These are phyloP conservation scores for Chrysina gloriosa DNA, from an alignment of 2,888 invertebrate species.

Conservation along the genomic window DNA sequence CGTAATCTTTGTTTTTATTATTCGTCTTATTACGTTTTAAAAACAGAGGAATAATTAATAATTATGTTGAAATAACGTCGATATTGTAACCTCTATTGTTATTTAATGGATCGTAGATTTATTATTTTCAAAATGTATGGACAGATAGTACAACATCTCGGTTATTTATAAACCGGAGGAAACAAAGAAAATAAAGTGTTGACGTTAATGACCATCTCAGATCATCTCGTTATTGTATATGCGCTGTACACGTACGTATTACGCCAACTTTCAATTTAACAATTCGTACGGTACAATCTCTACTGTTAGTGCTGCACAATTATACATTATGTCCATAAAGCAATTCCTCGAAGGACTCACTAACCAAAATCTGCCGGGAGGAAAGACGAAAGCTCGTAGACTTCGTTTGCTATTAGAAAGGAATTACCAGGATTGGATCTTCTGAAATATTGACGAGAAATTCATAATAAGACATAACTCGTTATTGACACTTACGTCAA, in stretches of 20 bases:
- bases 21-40: conserved; percentile 8
- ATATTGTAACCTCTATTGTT: conserved; percentile 8
- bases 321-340: too few species aligned
- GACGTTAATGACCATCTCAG: conserved; percentile 23
- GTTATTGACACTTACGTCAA: too few species aligned
- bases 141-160: conserved; percentile 6
- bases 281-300: too few species aligned
- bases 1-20: conserved; percentile 16
- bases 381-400: too few species aligned
- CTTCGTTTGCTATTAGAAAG: too few species aligned
- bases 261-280: too few species aligned
- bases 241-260: not conserved
- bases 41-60: conserved; percentile 26
- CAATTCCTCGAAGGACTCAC: too few species aligned
- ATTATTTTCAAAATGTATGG: conserved; percentile 29
- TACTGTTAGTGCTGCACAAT: too few species aligned
- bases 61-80: conserved; percentile 19
- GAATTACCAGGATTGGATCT: too few species aligned
- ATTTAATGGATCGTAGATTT: conserved; percentile 27
- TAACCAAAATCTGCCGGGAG: too few species aligned
- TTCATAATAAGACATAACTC: too few species aligned
- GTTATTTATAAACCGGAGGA: conserved; percentile 22
- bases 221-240: not conserved
- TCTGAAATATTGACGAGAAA: too few species aligned
- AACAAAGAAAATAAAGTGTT: conserved; percentile 22